Evolutionary conservation across 30 jellyfish, hydroid and myxozoan species (phyloP).

Genomic region (Mastigias papua): DNA sequence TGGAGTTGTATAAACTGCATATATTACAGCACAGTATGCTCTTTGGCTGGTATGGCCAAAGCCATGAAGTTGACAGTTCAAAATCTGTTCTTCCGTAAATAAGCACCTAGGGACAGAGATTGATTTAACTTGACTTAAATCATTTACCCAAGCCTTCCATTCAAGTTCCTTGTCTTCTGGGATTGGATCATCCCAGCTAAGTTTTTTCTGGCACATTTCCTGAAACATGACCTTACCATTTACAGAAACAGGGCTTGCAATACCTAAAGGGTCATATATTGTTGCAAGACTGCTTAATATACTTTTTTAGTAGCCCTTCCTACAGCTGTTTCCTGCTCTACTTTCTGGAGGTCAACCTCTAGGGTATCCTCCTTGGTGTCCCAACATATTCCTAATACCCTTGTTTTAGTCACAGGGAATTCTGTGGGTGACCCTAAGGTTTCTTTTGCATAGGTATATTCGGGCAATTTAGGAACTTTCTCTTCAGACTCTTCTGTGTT

Average conservation of each 20-base stretch:
- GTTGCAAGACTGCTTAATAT: background rate
- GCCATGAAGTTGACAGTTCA: background rate
- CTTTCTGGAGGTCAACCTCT: background rate
- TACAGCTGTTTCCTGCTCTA: background rate
- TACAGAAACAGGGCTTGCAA: background rate
- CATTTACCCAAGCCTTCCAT: background rate
- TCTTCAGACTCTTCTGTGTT: background rate
- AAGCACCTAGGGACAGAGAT: background rate
- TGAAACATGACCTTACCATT: background rate
- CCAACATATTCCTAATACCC: background rate
- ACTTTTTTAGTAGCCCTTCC: background rate
- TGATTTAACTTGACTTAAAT: background rate
- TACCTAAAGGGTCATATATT: background rate
- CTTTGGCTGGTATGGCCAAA: background rate
- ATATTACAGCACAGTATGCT: background rate
- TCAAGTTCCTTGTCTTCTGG: background rate
- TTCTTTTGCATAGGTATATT: background rate
- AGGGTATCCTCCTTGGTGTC: background rate
- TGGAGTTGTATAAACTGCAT: background rate
- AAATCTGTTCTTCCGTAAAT: background rate
- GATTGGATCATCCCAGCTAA: background rate
- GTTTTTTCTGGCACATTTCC: background rate
- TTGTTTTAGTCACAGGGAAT: background rate
- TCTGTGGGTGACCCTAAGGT: background rate
- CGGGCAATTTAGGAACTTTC: too few relatives aligned